Conservation (phyloP, 2,113 vertebrate genomes). For the Ranitomeya variabilis region DNA sequence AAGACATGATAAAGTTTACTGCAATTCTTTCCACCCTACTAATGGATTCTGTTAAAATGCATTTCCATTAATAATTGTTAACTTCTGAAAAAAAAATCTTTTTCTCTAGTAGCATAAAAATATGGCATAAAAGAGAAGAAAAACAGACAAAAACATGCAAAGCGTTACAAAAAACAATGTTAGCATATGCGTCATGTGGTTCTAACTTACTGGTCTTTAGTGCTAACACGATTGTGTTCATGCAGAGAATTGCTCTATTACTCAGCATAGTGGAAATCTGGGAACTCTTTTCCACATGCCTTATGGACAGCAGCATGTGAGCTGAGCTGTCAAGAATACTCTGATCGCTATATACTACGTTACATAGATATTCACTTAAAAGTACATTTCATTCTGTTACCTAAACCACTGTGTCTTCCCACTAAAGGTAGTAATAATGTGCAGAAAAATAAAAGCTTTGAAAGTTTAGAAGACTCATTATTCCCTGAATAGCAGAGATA, state of each 20-base stretch:
- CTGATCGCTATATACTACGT: slow-evolving; percentile 60
- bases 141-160: background rate
- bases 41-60: background rate
- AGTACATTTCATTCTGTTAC: slow-evolving; percentile 60
- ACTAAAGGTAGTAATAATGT: slow-evolving; percentile 14
- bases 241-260: background rate
- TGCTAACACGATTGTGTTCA: background rate
- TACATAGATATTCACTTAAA: slow-evolving; percentile 58
- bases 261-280: background rate
- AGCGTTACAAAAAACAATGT: background rate
- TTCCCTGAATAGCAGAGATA: slow-evolving; percentile 70
- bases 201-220: background rate
- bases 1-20: slow-evolving; percentile 57
- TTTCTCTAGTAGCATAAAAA: background rate
- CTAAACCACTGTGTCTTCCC: background rate
- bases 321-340: slow-evolving; percentile 65
- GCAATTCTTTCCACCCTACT: background rate
- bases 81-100: background rate
- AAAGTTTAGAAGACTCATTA: slow-evolving; percentile 60
- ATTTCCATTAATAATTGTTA: background rate
- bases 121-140: background rate
- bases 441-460: slow-evolving; percentile 62
- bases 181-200: background rate
- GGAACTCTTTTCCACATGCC: slow-evolving; percentile 45
- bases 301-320: slow-evolving; percentile 63